Evolutionary conservation across 1,140 invertebrate genomes (phyloP).

Genomic region (Anastrepha ludens): DNA sequence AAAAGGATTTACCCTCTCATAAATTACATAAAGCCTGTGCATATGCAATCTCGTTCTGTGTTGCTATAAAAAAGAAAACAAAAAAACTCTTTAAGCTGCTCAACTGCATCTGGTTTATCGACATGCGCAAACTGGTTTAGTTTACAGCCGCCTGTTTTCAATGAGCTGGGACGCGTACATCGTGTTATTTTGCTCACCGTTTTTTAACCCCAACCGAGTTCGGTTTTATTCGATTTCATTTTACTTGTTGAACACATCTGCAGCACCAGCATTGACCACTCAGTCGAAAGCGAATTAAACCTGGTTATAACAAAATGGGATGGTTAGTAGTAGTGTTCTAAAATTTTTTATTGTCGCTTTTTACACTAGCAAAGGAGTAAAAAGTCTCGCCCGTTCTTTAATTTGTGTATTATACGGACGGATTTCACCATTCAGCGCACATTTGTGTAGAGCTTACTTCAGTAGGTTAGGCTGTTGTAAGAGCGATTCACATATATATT

Average conservation of each 20-base stretch:
- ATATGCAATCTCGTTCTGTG: neutral
- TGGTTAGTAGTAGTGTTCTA: neutral
- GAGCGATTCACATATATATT: neutral
- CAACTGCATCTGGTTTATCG: conserved; percentile 11
- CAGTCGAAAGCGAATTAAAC: conserved; percentile 23
- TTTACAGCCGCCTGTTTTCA: neutral
- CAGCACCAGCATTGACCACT: neutral
- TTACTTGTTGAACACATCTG: neutral
- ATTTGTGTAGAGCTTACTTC: no score
- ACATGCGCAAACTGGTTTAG: conserved; percentile 4
- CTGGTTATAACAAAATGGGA: conserved; percentile 23
- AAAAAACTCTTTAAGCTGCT: neutral
- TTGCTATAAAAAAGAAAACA: neutral
- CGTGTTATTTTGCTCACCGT: neutral
- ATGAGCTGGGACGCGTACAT: neutral
- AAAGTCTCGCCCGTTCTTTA: neutral
- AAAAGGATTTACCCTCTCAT: neutral
- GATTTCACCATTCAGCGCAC: neutral
- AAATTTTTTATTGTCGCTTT: neutral
- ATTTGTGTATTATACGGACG: neutral
- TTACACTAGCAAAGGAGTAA: neutral
- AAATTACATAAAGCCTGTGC: no score
- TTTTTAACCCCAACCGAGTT: neutral
- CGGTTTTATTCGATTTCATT: conserved; percentile 38
- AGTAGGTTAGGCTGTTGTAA: neutral